These are phyloP conservation scores for Lampris megalopsis DNA, from an alignment of 2,113 vertebrate species.

Conservation along the genomic window DNA sequence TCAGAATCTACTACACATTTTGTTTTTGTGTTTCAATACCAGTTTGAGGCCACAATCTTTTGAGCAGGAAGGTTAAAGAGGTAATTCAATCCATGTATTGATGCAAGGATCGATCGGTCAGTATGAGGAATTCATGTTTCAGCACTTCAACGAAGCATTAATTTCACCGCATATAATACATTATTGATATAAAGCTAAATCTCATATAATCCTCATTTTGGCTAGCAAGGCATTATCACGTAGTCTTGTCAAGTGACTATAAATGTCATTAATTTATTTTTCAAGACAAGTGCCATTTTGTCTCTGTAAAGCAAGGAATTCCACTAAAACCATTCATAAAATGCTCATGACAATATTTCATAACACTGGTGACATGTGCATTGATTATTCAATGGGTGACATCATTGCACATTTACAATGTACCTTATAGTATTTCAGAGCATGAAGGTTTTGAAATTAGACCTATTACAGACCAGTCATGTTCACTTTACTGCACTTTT, in stretches of 20 bases:
- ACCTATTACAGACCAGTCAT: background rate
- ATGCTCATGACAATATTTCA: slow-evolving; percentile 12
- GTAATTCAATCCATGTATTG: slow-evolving; percentile 65
- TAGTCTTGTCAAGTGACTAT: background rate
- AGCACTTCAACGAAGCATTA: slow-evolving; percentile 65
- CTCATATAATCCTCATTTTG: slow-evolving; percentile 8
- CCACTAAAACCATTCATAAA: slow-evolving; percentile 6
- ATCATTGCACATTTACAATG: too few species aligned
- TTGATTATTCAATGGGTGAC: slow-evolving; percentile 1
- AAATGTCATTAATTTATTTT: background rate
- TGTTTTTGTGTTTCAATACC: background rate
- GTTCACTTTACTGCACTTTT: slow-evolving; percentile 2
- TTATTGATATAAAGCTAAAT: slow-evolving; percentile 41
- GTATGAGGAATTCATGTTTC: slow-evolving; percentile 50
- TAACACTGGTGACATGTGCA: background rate
- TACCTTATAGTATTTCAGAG: too few species aligned
- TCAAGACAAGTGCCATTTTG: background rate
- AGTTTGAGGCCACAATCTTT: background rate
- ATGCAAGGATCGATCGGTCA: slow-evolving; percentile 59
- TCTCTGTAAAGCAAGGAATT: background rate
- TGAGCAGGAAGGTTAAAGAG: slow-evolving; percentile 52
- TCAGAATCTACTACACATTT: background rate
- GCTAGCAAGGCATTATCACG: background rate
- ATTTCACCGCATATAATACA: slow-evolving; percentile 26
- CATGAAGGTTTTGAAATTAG: too few species aligned